Evolutionary conservation across 2,797 vertebrate genomes (phyloP), one percentile per base, ranked within the genome.

Genomic region (Tragopan temminckii): DNA sequence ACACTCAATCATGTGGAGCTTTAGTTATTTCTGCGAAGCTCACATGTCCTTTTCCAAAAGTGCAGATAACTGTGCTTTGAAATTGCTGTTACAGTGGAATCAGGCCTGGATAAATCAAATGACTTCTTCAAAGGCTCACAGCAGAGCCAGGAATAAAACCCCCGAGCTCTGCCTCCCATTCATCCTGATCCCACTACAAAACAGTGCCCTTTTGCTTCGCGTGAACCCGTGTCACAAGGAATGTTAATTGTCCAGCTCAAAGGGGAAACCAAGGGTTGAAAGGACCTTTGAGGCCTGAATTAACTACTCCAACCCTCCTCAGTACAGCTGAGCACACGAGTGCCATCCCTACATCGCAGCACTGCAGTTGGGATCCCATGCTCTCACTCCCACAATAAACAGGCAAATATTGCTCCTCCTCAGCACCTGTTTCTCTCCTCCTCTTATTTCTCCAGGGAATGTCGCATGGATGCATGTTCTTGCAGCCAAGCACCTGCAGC

Each of bases 381-480:
- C 21, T 5, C 48, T 81, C 61, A 23, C 20, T 35, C 24, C 52
- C 7, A 5, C 1, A 5, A 23, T 2, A 59, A 91, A 58, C 36
- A 58, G 74, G 66, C 52, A 76, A 46, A 27, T 2, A 5, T 9
- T 46, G 15, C 70, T 88, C 63, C 52, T 45, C 59, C 71, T 64
- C 29, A 82, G 23, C 2, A 31, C 18, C 36, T 58, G 27, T 11
- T 76, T 42, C 13, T 81, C 24, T 29, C 19, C 27, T 35, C 13
- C n/a, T 69, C 11, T 45, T 35, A 0, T 35, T 92, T 74, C 88
- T 78, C 13, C 94, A 97, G 95, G 95, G 80, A 96, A 96, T 0
- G 35, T 92, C 19, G 96, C 94, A 9, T 91, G 93, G 96, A 96
- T 96, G 94, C 95, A 96, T 1, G 90, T 94, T n/a, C 86, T 93